Evolutionary conservation across 1,140 invertebrate genomes (phyloP).

Genomic region (Sminthurides bifidus): DNA sequence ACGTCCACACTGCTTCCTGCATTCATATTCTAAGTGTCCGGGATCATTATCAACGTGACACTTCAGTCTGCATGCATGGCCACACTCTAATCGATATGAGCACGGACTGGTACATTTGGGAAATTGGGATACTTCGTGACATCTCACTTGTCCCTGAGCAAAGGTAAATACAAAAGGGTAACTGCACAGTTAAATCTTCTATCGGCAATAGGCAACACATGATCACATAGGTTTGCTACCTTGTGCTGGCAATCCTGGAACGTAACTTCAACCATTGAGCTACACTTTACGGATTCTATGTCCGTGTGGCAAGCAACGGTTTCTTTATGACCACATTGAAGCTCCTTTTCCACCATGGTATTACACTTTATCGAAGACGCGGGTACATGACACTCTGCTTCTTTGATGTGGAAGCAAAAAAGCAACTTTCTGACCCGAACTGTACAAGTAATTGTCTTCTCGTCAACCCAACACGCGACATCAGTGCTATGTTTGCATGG

Average conservation of each 20-base stretch:
- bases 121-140: not conserved
- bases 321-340: constrained; percentile 19
- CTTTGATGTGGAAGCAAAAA: constrained; percentile 15
- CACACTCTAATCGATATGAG: constrained; percentile 15
- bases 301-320: constrained; percentile 20
- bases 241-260: constrained; percentile 24
- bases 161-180: not conserved
- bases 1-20: constrained; percentile 22
- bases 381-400: constrained; percentile 15
- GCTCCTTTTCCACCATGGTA: constrained; percentile 14
- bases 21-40: constrained; percentile 12
- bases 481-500: constrained; percentile 15
- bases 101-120: constrained; percentile 15
- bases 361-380: constrained; percentile 9
- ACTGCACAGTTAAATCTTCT: not conserved
- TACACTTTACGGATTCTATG: constrained; percentile 17
- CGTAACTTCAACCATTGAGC: constrained; percentile 8
- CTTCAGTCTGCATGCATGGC: constrained; percentile 21
- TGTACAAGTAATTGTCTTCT: constrained; percentile 8
- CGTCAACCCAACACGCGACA: constrained; percentile 14
- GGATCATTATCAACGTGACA: constrained; percentile 25
- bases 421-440: constrained; percentile 11
- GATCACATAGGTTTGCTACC: constrained; percentile 2
- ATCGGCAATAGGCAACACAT: not conserved
- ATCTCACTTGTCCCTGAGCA: constrained; percentile 12